These are phyloP conservation scores for Lontra canadensis DNA, from an alignment of 2,113 vertebrate species.

Conservation along the genomic window DNA sequence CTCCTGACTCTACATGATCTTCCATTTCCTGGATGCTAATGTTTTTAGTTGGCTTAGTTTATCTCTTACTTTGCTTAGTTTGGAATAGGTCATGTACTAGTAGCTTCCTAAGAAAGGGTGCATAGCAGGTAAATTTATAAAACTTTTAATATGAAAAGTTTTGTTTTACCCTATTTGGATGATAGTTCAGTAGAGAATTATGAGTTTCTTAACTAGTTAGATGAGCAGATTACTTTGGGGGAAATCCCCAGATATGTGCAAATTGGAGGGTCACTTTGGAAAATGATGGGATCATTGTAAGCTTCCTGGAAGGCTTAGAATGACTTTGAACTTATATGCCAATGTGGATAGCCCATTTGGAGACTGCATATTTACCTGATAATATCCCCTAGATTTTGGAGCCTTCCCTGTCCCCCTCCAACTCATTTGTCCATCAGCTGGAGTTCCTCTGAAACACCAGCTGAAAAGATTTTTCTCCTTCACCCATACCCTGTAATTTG, in stretches of 20 bases:
- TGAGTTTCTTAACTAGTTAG: background rate
- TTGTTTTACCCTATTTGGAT: background rate
- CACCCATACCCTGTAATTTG: background rate
- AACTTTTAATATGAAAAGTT: background rate
- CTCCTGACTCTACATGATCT: background rate
- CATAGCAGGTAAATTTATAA: background rate
- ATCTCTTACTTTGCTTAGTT: background rate
- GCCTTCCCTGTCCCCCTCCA: no score
- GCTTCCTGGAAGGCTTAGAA: background rate
- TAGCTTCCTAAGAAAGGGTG: background rate
- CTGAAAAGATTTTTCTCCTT: slow-evolving; percentile 39
- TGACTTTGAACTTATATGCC: background rate
- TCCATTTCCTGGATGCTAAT: background rate
- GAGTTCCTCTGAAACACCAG: background rate
- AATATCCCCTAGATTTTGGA: background rate
- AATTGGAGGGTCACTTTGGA: background rate
- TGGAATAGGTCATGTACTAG: background rate
- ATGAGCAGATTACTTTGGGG: background rate
- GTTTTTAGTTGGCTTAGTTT: background rate
- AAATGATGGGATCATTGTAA: background rate
- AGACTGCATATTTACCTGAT: background rate
- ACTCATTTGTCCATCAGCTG: background rate
- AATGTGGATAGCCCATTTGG: background rate
- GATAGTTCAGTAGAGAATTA: background rate
- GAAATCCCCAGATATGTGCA: background rate